These are phyloP conservation scores for Ceratina japonica DNA, from an alignment of 1,140 invertebrate genomes.

Conservation along the genomic window DNA sequence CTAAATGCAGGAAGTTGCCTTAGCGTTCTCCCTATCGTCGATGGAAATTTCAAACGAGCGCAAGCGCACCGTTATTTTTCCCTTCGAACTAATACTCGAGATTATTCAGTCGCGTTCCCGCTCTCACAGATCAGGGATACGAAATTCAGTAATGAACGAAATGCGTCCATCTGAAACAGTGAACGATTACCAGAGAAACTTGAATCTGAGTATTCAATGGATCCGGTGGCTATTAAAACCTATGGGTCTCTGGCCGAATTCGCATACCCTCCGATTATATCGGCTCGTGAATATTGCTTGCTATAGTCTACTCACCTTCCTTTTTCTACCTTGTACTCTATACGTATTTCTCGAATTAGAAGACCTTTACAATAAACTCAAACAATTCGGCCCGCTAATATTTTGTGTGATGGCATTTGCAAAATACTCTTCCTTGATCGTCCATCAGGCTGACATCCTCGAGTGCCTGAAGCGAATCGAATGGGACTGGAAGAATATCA, in stretches of 20 bases:
- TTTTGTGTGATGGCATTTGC: slow-evolving; percentile 68
- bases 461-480: slow-evolving; percentile 61
- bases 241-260: slow-evolving; percentile 52
- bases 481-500: slow-evolving; percentile 65
- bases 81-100: background rate
- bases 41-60: background rate
- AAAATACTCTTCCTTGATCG: slow-evolving; percentile 66
- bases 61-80: slow-evolving; percentile 7
- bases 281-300: slow-evolving; percentile 20
- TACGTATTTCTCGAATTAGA: slow-evolving; percentile 56
- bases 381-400: slow-evolving; percentile 67
- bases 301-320: slow-evolving; percentile 32
- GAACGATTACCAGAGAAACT: background rate
- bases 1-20: background rate
- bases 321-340: slow-evolving; percentile 26
- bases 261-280: background rate
- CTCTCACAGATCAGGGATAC: background rate
- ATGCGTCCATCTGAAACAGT: too few species aligned
- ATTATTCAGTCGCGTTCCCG: background rate
- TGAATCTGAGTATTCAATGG: slow-evolving; percentile 43
- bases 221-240: slow-evolving; percentile 53
- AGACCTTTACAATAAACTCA: slow-evolving; percentile 58
- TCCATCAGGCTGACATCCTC: slow-evolving; percentile 58
- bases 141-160: background rate
- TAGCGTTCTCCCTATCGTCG: background rate